Evolutionary conservation across 2,113 vertebrate species (phyloP), one percentile per base, ranked within the genome.

Genomic region (mouse (Mus musculus)): DNA sequence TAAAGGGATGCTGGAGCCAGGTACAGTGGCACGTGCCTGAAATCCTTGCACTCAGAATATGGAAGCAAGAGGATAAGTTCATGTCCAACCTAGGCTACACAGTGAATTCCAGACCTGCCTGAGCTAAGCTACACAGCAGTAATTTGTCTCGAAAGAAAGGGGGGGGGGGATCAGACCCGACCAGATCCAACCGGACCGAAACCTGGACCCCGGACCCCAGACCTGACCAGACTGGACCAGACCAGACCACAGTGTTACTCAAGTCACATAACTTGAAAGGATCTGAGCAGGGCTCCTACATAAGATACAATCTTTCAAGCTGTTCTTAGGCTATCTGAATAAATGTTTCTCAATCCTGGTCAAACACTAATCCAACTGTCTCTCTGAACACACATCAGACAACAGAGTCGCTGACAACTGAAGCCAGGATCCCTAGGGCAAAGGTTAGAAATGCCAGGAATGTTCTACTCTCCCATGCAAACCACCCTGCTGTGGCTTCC

Each of bases 261-360:
- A 24, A 84, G 52, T 28, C 59, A 67, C 28, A 8, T 46, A 91
- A 94, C 17, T 78, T 72, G 36, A 81, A 77, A 30, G 42, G 56
- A 78, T 76, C 12, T 65, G 59, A 90, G 61, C 2, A 54, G 3
- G 49, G 67, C 16, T 88, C 80, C 49, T 94, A 16, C 42, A 26
- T 24, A 89, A 91, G 78, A 80, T 7, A 46, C 2, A 69, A 67
- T 56, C 42, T 76, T 86, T 13, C 26, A 78, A 92, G 71, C 67
- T 87, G 85, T 73, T 95, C n/a, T 82, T 46, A 65, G 42, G 42
- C 56, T 93, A 95, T 12, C 0, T 93, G 24, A 69, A 65, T 80
- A 77, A 90, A 84, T 7, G 24, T 88, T 92, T 96, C 94, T 93
- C 63, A 72, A 72, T 61, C 91, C 63, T 75, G 14, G 28, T 52